Evolutionary conservation across 2,113 vertebrate genomes (phyloP).

Genomic region (Microcebus jonahi): DNA sequence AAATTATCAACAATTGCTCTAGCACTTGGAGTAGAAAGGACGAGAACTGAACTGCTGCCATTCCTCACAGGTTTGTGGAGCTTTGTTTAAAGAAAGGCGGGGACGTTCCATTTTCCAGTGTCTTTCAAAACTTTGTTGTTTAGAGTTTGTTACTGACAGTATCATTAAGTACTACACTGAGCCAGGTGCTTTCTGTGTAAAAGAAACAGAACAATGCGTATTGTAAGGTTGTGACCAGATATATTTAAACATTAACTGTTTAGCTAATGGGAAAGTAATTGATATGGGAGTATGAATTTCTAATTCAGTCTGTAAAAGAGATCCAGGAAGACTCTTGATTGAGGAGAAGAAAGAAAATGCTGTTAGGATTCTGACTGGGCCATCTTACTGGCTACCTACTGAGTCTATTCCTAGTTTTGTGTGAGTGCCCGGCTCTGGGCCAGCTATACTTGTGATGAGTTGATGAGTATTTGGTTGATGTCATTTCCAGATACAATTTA

Average conservation of each 20-base stretch:
- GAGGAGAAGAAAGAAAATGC: background rate
- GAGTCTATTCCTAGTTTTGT: background rate
- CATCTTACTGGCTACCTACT: background rate
- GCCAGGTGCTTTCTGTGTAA: background rate
- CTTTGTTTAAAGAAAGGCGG: background rate
- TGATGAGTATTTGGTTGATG: slow-evolving; percentile 26
- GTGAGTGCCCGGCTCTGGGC: background rate
- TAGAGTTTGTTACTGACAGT: background rate
- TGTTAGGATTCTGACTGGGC: background rate
- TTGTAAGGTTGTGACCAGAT: background rate
- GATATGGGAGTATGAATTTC: background rate
- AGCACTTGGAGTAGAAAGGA: slow-evolving; percentile 94
- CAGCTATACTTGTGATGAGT: background rate
- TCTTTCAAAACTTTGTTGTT: slow-evolving; percentile 7
- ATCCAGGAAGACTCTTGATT: background rate
- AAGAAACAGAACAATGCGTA: background rate
- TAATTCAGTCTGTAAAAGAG: slow-evolving; percentile 4
- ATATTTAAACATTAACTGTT: background rate
- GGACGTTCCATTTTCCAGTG: background rate
- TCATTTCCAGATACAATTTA: slow-evolving; percentile 91
- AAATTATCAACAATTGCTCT: slow-evolving; percentile 94
- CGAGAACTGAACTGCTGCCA: slow-evolving; percentile 92
- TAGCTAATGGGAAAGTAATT: background rate
- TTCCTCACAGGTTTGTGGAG: slow-evolving; percentile 91
- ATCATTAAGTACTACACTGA: background rate